A percentile compares a stretch with the other conserved stretches of the same genome.
These are phyloP conservation scores for Centropristis striata DNA, from an alignment of 2,113 vertebrate species.

Conservation along the genomic window DNA sequence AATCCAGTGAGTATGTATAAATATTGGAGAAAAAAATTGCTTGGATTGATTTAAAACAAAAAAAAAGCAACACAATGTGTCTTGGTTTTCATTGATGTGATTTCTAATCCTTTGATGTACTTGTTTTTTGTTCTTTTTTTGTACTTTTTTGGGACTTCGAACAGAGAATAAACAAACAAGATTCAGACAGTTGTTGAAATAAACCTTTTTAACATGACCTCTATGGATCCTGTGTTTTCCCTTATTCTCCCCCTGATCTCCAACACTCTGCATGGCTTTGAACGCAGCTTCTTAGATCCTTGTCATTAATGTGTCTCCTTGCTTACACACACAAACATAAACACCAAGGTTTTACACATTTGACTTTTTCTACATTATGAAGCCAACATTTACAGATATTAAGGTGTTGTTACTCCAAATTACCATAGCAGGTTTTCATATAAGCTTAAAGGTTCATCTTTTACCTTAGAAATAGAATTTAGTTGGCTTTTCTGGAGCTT, in stretches of 20 bases:
- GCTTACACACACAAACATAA: conserved; percentile 19
- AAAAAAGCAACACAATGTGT: conserved; percentile 86
- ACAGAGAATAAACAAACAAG: conserved; percentile 82
- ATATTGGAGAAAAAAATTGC: conserved; percentile 83
- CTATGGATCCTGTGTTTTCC: conserved; percentile 74
- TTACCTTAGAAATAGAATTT: no score
- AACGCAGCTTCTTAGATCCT: conserved; percentile 49
- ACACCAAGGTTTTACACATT: conserved; percentile 8
- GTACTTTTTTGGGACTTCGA: conserved; percentile 94
- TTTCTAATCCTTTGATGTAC: conserved; percentile 94
- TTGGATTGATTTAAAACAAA: conserved; percentile 85
- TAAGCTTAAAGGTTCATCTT: no score
- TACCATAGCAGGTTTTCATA: no score
- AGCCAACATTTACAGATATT: background rate
- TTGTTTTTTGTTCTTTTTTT: conserved; percentile 87
- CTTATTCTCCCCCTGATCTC: conserved; percentile 6
- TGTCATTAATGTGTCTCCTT: conserved; percentile 14
- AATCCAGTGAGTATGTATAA: conserved; percentile 89
- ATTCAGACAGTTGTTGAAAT: conserved; percentile 92
- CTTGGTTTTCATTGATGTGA: conserved; percentile 90
- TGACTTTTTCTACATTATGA: background rate
- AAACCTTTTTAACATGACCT: conserved; percentile 91
- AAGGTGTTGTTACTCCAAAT: no score
- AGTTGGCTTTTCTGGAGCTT: background rate
- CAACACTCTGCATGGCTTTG: conserved; percentile 73